Conservation (phyloP, 2,113 vertebrate species). For the Fregata magnificens region DNA sequence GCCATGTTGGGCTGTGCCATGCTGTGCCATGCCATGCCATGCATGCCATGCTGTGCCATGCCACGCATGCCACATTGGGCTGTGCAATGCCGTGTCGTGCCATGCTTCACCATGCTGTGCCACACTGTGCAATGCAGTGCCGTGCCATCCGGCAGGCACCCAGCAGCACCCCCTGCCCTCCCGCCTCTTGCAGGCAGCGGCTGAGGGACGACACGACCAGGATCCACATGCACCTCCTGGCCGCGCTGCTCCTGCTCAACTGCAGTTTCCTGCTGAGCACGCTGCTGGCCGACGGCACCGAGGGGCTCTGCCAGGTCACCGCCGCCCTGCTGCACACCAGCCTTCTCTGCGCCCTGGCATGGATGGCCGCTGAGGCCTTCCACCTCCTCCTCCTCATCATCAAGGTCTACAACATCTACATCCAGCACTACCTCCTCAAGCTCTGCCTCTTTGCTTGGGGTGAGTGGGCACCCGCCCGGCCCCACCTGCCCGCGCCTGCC, state of each 20-base stretch:
- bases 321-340: background rate
- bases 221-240: background rate
- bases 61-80: too few species aligned
- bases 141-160: accelerated
- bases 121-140: background rate
- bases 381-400: background rate
- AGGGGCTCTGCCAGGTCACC: background rate
- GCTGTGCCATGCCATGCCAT: accelerated
- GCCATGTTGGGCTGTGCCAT: background rate
- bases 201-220: background rate
- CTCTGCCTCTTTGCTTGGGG: background rate
- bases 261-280: background rate
- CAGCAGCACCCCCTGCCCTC: background rate
- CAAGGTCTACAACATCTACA: background rate
- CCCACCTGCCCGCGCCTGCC: background rate
- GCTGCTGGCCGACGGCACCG: accelerated
- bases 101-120: background rate
- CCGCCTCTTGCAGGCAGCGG: background rate
- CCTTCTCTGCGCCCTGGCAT: background rate
- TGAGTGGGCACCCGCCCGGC: background rate
- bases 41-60: background rate
- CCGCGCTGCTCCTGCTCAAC: background rate
- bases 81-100: background rate
- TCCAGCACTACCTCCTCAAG: background rate
- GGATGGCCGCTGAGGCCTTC: background rate